Evolutionary conservation across 2,888 invertebrate genomes (phyloP).

Genomic region (Lysandra coridon): DNA sequence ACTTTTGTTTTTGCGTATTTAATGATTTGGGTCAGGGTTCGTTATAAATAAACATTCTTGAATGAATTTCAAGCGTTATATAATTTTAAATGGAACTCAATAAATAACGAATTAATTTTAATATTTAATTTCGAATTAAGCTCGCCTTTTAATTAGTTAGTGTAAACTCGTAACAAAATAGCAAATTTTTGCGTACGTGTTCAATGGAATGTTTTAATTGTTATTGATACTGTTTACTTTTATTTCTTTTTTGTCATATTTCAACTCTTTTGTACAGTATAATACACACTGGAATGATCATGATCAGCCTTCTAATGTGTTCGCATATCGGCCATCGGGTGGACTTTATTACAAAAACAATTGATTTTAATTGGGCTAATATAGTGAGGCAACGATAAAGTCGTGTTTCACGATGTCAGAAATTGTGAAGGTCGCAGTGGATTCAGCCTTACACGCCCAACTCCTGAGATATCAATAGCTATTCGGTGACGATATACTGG

Average conservation of each 20-base stretch:
- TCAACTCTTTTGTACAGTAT: background rate
- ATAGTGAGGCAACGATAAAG: slow-evolving; percentile 42
- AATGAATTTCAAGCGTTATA: slow-evolving; percentile 25
- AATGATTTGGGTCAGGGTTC: slow-evolving; percentile 26
- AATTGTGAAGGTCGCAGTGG: slow-evolving; percentile 74
- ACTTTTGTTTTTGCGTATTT: slow-evolving; percentile 22
- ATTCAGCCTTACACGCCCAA: slow-evolving; percentile 69
- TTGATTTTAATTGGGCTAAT: slow-evolving; percentile 30
- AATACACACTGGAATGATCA: background rate
- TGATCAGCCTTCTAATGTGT: background rate
- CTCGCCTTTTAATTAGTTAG: background rate
- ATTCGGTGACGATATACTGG: slow-evolving; percentile 70
- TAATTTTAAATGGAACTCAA: background rate
- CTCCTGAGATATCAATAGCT: slow-evolving; percentile 71
- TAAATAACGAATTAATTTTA: background rate
- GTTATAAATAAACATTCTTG: background rate
- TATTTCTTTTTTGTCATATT: background rate
- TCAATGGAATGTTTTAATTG: background rate
- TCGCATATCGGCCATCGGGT: background rate
- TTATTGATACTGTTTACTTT: background rate
- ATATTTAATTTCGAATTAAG: background rate
- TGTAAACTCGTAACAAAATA: background rate
- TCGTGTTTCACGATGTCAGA: slow-evolving; percentile 61
- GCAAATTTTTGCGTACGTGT: too few relatives aligned
- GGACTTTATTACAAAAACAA: slow-evolving; percentile 20